These are phyloP conservation scores for Temnothorax nylanderi DNA, from an alignment of 1,140 invertebrate species.

Conservation along the genomic window DNA sequence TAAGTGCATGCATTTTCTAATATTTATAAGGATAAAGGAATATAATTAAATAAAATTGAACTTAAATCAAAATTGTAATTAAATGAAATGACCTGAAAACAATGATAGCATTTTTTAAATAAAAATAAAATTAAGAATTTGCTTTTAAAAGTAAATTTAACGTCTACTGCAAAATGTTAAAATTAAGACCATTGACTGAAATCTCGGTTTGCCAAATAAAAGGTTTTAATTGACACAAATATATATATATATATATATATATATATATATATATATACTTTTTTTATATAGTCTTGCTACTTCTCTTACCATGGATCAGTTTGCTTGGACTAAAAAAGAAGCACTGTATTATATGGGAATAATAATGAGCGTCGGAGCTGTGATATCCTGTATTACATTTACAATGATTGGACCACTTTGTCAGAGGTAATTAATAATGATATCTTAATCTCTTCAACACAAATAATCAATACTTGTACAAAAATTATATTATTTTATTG, in stretches of 20 bases:
- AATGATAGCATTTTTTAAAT: background rate
- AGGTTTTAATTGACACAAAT: background rate
- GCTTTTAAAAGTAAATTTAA: background rate
- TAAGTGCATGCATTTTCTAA: constrained; percentile 80
- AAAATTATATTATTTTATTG: background rate
- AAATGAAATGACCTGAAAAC: background rate
- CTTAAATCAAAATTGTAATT: background rate
- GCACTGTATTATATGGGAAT: constrained; percentile 93
- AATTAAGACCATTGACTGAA: constrained; percentile 4
- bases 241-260: background rate
- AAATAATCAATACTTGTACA: background rate
- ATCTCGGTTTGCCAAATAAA: background rate
- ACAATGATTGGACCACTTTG: constrained; percentile 90
- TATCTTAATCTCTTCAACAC: background rate
- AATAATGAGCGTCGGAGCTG: constrained; percentile 91
- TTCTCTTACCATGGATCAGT: constrained; percentile 95
- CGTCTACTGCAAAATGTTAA: background rate
- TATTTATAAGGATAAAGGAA: background rate
- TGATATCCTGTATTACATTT: constrained; percentile 92
- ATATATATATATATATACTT: background rate
- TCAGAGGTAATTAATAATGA: constrained; percentile 84
- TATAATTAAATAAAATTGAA: background rate
- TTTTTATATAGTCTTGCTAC: constrained; percentile 89
- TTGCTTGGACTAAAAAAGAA: constrained; percentile 93
- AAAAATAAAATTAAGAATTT: background rate